Base-by-base conservation (phyloP, 2,113 vertebrate genomes). In the Gambusia affinis region DNA sequence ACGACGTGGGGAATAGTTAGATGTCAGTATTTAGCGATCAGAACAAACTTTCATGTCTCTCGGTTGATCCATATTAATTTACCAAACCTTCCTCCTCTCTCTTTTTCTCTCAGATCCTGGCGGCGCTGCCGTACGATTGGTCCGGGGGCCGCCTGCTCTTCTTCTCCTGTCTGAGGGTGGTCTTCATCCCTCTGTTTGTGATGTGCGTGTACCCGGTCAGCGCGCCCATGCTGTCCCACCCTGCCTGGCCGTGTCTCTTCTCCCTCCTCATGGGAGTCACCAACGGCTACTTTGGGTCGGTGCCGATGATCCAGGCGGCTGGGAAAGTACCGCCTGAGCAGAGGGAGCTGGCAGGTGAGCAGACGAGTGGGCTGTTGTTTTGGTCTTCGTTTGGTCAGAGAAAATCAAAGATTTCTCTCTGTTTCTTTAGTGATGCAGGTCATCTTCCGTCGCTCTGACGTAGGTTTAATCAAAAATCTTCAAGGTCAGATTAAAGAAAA, bases 141-240 rank as follows among this genome's bases (percentile, higher is more conserved):
- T 92, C 94, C 24, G 97, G 97, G 1, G 92, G 95, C 0, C 96
- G 96, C 44, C 95, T 99, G 76, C 96, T 99, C 8, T 72, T 97
- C 87, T 97, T 95, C 88, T 96, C 97, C 84, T 97, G 96, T 75
- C 91, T 97, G 28, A 94, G 98, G 0, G 95, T 97, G 60, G 89
- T 97, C 82, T 98, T 99, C 95, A 99, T 99, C 92, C 98, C 98
- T 2, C 96, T 99, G 74, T 98, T 99, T 80, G 95, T 99, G 91
- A 96, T 99, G 95, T 99, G 98, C 0, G 95, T 99, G 61, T 97
- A 98, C 86, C 98, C 98, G 22, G 95, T 90, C 0, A 93, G 90
- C 27, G 86, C 78, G 0, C 98, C 98, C 14, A 87, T 95, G 27
- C 96, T 99, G 0, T 89, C 95, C 82, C 98, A 99, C 81, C 98